Base-by-base conservation (phyloP, 2,888 invertebrate genomes). In the Argynnis bischoffii region DNA sequence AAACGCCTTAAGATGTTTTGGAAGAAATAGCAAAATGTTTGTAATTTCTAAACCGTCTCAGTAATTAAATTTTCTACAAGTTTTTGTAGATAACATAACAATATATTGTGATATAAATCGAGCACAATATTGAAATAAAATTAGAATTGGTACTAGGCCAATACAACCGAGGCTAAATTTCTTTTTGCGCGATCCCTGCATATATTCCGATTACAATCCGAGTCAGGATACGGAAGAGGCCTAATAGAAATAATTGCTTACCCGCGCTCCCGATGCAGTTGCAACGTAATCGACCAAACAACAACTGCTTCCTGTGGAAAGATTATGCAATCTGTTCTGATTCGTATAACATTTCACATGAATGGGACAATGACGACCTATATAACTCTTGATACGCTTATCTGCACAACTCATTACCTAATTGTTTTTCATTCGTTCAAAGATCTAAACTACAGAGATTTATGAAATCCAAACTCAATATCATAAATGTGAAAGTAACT, bases 201-300 rank as follows among this genome's bases (percentile, higher is more conserved):
- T 67, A 59, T 48, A 41, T 16, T 46, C 15, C 63, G 59, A 67
- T 61, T 57, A 56, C 50, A 57, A 63, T 64, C 64, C 66, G 18
- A 66, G 63, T 61, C 66, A 66, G 66, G 63, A 66, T 61, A 54
- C 66, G 70, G 70, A 71, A 71, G 69, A 60, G 60, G 63, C 60
- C 59, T 64, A 69, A 64, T 71, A 66, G 69, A 53, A 66, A 66
- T 71, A 69, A 69, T 69, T 71, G 66, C 63, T 63, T 60, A 66
- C 65, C 69, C 60, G 63, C 53, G 59, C 55, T 59, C 59, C 61
- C 56, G 59, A 35, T 63, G 67, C 67, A 69, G 64, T 69, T 65
- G 67, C 65, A 67, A 47, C 57, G 46, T 65, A 70, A 63, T 67
- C 63, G 65, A 64, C 60, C 55, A 65, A 67, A 64, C 67, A 63